These are phyloP conservation scores for Onychomys torridus DNA, from an alignment of 2,797 vertebrate genomes.

Conservation along the genomic window DNA sequence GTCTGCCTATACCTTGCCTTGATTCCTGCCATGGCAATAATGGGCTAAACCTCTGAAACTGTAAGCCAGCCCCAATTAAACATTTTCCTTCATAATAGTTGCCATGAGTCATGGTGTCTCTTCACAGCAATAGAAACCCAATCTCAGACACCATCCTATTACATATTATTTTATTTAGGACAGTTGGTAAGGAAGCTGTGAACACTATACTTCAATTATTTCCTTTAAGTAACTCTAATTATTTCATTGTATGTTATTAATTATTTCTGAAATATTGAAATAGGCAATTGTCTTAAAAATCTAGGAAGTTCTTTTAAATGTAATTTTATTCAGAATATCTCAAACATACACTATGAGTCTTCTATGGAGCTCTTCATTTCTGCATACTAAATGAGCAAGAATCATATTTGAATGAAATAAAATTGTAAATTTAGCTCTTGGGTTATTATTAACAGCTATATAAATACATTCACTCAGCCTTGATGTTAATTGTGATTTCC, in stretches of 20 bases:
- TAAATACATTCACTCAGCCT: not conserved
- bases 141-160: not conserved
- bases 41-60: not conserved
- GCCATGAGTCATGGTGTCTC: not conserved
- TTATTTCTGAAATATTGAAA: not conserved
- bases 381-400: constrained; percentile 12
- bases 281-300: not conserved
- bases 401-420: constrained; percentile 42
- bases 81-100: not conserved
- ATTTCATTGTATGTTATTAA: not conserved
- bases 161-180: not conserved
- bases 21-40: not conserved
- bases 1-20: not conserved
- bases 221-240: not conserved
- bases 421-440: not conserved
- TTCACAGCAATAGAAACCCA: not conserved
- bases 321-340: constrained; percentile 13
- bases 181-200: not conserved
- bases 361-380: not conserved
- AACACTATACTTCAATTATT: constrained; percentile 1
- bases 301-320: not conserved
- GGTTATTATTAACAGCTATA: constrained; percentile 26
- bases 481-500: constrained; percentile 22
- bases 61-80: not conserved
- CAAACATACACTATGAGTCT: not conserved